Evolutionary conservation across 1,140 invertebrate species (phyloP).

Genomic region (Delia radicum): DNA sequence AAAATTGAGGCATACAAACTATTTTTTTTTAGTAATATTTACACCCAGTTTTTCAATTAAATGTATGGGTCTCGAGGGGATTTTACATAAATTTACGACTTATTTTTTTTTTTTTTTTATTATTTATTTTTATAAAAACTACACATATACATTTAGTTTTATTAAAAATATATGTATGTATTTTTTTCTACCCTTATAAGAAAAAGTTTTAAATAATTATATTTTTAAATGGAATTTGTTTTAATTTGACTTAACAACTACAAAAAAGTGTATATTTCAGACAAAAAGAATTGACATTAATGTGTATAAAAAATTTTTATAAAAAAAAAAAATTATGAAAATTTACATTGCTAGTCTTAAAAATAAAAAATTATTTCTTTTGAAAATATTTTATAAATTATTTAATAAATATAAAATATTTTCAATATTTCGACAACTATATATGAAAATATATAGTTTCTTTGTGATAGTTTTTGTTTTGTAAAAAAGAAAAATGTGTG

Average conservation of each 20-base stretch:
- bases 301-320: not conserved
- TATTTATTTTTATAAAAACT: constrained; percentile 17
- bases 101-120: not conserved
- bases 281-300: not conserved
- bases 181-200: not conserved
- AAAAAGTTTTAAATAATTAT: not conserved
- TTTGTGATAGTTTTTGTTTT: not conserved
- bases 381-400: constrained; percentile 23
- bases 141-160: constrained; percentile 21
- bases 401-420: constrained; percentile 22
- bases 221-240: not conserved
- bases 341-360: constrained; percentile 4
- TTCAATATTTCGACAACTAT: not conserved
- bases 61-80: not conserved
- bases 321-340: not conserved
- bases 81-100: constrained; percentile 8
- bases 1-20: constrained; percentile 14
- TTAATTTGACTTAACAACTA: not conserved
- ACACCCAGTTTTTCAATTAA: constrained; percentile 13
- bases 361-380: not conserved
- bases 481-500: not conserved
- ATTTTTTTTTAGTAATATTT: constrained; percentile 7
- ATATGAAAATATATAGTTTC: not conserved
- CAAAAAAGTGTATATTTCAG: not conserved
- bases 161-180: constrained; percentile 6